Percentiles rank a stretch among this genome's conserved stretches.
Evolutionary conservation across 1,140 invertebrate genomes (phyloP).

Genomic region (Hylaeus volcanicus): DNA sequence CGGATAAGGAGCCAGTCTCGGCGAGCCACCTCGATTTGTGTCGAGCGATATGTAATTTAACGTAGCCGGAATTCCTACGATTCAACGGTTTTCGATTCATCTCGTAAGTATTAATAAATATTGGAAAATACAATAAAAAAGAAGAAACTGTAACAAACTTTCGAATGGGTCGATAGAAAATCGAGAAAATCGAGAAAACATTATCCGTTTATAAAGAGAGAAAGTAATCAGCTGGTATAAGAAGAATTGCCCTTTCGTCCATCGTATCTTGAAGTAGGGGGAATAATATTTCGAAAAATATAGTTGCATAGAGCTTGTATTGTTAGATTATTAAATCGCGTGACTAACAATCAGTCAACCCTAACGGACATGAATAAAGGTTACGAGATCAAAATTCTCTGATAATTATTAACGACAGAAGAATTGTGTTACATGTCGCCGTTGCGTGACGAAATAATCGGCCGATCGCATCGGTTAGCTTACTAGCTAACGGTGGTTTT

Average conservation of each 20-base stretch:
- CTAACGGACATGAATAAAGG: not conserved
- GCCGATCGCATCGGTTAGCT: too few relatives aligned
- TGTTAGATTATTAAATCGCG: not conserved
- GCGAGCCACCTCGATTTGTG: conserved; percentile 83
- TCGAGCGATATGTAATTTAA: conserved; percentile 89
- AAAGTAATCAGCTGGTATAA: too few relatives aligned
- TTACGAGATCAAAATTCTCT: not conserved
- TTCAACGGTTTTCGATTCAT: too few relatives aligned
- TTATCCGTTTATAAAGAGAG: too few relatives aligned
- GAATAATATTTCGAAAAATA: not conserved
- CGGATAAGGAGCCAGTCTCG: conserved; percentile 88
- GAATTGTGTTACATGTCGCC: not conserved
- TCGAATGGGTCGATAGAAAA: too few relatives aligned
- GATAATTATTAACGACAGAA: not conserved
- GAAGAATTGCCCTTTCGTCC: too few relatives aligned
- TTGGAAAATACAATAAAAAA: too few relatives aligned
- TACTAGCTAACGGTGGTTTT: too few relatives aligned
- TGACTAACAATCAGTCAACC: not conserved
- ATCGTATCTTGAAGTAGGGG: too few relatives aligned
- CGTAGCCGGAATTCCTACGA: conserved; percentile 88
- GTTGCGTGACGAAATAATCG: not conserved
- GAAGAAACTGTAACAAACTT: too few relatives aligned
- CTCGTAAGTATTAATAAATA: too few relatives aligned
- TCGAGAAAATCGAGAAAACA: too few relatives aligned
- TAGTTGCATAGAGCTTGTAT: not conserved